Conservation (phyloP, 2,888 invertebrate genomes). For the Xestoiulus laeticollis region DNA sequence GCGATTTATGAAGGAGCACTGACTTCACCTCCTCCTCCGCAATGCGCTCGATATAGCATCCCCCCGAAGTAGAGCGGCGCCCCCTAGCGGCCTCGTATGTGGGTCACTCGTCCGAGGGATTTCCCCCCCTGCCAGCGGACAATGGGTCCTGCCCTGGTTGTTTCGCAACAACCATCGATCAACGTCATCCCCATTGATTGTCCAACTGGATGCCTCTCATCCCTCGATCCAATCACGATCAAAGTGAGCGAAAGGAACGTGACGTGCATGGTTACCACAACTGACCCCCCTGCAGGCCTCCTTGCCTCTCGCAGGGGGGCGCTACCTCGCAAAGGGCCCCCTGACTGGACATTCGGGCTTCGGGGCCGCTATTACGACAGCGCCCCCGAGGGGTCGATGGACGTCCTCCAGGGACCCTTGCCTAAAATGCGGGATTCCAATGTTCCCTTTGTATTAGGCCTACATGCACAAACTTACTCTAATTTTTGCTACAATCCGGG, state of each 20-base stretch:
- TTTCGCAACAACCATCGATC: background rate
- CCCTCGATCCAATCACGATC: slow-evolving; percentile 7
- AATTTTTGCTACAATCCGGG: no score
- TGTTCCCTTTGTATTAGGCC: no score
- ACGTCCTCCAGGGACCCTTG: background rate
- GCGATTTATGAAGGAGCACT: no score
- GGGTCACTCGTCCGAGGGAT: background rate
- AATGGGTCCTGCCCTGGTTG: background rate
- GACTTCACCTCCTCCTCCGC: no score
- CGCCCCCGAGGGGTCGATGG: background rate
- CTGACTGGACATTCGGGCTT: background rate
- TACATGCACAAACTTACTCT: no score
- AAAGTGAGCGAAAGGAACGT: background rate
- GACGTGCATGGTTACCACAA: background rate
- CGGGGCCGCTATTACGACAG: background rate
- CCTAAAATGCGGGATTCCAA: no score
- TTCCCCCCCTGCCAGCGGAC: background rate
- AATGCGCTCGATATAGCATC: no score
- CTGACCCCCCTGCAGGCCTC: background rate
- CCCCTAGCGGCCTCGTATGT: background rate
- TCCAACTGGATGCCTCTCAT: background rate
- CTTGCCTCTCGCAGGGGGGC: background rate
- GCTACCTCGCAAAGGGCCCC: background rate
- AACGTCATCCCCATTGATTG: background rate
- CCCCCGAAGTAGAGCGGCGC: background rate